Conservation (phyloP, 2,113 vertebrate species). For the Indri indri region DNA sequence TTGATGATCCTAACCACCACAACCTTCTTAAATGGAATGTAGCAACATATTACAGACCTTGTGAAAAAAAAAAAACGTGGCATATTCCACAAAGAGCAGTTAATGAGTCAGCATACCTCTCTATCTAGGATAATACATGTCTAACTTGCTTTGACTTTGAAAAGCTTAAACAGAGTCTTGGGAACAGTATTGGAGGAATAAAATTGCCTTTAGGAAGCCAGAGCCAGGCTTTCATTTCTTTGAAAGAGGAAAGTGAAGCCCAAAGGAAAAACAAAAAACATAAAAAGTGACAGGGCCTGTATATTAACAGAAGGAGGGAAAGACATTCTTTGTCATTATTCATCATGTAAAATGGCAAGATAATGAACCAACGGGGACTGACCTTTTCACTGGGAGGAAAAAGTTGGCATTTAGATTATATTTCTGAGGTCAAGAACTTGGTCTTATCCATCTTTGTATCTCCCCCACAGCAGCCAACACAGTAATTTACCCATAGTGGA, state of each 20-base stretch:
- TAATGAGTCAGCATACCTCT: not conserved
- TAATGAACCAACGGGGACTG: not conserved
- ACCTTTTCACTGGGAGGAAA: not conserved
- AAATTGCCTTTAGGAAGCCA: conserved; percentile 10
- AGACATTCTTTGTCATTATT: not conserved
- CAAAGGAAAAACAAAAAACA: not conserved
- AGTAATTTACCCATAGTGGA: no score
- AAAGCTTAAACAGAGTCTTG: not conserved
- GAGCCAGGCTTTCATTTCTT: not conserved
- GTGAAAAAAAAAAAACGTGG: no score
- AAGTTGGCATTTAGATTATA: not conserved
- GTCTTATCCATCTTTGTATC: not conserved
- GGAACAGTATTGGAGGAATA: not conserved
- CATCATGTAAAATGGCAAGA: not conserved
- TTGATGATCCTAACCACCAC: not conserved
- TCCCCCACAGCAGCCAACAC: not conserved
- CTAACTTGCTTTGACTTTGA: not conserved
- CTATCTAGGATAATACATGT: not conserved
- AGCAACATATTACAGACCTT: not conserved
- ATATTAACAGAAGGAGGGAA: not conserved
- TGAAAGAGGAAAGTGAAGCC: not conserved
- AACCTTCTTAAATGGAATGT: not conserved
- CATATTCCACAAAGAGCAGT: not conserved
- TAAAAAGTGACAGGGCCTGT: not conserved
- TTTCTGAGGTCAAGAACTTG: not conserved